Percentiles rank a stretch among this genome's conserved stretches.
These are phyloP conservation scores for Scalopus aquaticus DNA, from an alignment of 2,113 vertebrate genomes.

Conservation along the genomic window DNA sequence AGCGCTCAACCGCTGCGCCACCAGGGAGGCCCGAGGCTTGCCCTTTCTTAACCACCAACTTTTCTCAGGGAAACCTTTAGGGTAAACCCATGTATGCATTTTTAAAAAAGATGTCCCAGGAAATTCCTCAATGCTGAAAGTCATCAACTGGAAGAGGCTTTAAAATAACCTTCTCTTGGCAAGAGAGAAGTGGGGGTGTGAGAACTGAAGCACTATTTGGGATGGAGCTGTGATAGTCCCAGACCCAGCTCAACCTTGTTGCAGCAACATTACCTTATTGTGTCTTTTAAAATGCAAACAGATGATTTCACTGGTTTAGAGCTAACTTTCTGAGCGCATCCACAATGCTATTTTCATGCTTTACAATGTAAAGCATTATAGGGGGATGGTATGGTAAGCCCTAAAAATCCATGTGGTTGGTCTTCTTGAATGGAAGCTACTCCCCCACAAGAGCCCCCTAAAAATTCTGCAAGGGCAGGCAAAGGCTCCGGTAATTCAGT, in stretches of 20 bases:
- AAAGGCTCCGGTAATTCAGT: background rate
- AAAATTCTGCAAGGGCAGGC: no score
- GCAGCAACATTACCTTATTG: background rate
- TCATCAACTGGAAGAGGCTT: background rate
- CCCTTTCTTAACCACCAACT: background rate
- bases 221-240: background rate
- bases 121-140: background rate
- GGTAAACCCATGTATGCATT: background rate
- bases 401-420: accelerated
- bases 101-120: background rate
- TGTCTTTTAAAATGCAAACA: background rate
- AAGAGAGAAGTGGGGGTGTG: accelerated
- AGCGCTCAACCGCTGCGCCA: no score
- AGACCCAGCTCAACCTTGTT: background rate
- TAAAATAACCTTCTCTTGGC: background rate
- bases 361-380: background rate
- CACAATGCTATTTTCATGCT: background rate
- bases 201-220: background rate
- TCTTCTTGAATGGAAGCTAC: accelerated
- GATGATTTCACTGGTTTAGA: background rate
- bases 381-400: background rate
- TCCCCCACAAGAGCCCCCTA: background rate
- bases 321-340: background rate
- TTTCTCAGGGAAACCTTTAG: slow-evolving; percentile 11
- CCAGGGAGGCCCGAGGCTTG: no score